Base-by-base conservation (phyloP, 2,888 invertebrate species). In the Chrysotoxum bicinctum region DNA sequence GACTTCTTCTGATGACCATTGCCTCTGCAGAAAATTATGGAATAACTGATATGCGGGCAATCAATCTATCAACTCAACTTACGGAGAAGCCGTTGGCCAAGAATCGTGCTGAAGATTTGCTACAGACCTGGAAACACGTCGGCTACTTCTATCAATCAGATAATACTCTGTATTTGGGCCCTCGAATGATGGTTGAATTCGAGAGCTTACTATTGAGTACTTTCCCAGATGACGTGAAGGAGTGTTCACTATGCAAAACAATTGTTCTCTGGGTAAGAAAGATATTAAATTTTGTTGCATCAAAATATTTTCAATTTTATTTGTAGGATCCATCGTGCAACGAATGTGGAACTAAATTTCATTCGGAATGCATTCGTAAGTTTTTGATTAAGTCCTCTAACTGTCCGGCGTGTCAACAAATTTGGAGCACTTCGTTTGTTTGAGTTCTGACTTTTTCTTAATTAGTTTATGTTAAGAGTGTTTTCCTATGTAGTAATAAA, bases 241-340 rank as follows among this genome's bases (percentile, higher is more conserved):
- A 88, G 37, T 90, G 90, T 56, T 72, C 87, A 2, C 56, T 90
- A 5, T 90, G 90, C 40, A 87, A 87, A 30, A 87, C 87, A 40
- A 75, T 89, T 21, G 89, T 89, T 43, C 87, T 88, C 19, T 89
- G 89, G 89, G 90, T 89, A 86, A 77, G 87, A 0, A 21, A 1
- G 2, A 16, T 16, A 4, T 30, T 3, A 0, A 40, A 16, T 26
- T 10, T 26, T 23, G 4, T 5, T 12, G 9, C 3, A 19, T 9
- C 12, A 12, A 64, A 45, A 40, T 10, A 54, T 26, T 32, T n/a
- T 16, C 5, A 40, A 30, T 19, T 16, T 14, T 68, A 1, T 68
- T 73, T 12, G 2, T 60, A 89, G 89, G 89, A 88, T 68, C 77
- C 87, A n/a, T 87, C 88, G 14, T 90, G 90, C 52, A 81, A 77